Evolutionary conservation across 2,888 invertebrate genomes (phyloP).

Genomic region (Clusia tigrina): DNA sequence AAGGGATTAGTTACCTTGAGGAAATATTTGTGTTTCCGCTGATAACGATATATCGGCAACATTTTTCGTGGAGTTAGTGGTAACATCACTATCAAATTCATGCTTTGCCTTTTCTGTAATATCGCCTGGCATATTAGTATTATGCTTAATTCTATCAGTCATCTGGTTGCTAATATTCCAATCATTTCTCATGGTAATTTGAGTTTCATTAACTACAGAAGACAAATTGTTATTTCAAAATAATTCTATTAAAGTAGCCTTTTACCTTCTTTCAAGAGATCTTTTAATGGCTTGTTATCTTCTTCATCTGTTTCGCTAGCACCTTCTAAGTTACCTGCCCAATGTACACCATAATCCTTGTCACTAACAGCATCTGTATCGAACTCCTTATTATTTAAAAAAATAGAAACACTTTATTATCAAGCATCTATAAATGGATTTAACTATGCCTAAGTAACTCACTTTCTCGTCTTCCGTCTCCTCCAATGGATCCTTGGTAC

Average conservation of each 20-base stretch:
- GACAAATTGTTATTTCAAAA: background rate
- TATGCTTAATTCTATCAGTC: too few species aligned
- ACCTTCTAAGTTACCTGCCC: too few species aligned
- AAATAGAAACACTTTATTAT: too few species aligned
- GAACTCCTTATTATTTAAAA: too few species aligned
- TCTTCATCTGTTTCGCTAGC: conserved; percentile 35
- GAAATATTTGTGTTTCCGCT: conserved; percentile 45
- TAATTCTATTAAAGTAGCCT: background rate
- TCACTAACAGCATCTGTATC: too few species aligned
- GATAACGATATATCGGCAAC: conserved; percentile 33
- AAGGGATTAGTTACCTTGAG: conserved; percentile 44
- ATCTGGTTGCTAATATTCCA: too few species aligned
- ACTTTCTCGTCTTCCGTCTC: conserved; percentile 38
- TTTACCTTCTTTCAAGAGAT: conserved; percentile 32
- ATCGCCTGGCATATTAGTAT: too few species aligned
- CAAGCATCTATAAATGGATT: background rate
- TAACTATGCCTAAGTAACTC: conserved; percentile 12
- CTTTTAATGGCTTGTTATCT: conserved; percentile 38
- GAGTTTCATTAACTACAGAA: background rate
- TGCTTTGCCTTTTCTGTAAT: conserved; percentile 26
- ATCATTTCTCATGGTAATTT: background rate
- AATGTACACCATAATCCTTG: too few species aligned
- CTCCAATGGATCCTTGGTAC: conserved; percentile 43
- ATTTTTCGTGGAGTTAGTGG: conserved; percentile 27
- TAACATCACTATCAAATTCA: conserved; percentile 25